These are phyloP conservation scores for Prunella fulvescens DNA, from an alignment of 2,113 vertebrate species.

Conservation along the genomic window DNA sequence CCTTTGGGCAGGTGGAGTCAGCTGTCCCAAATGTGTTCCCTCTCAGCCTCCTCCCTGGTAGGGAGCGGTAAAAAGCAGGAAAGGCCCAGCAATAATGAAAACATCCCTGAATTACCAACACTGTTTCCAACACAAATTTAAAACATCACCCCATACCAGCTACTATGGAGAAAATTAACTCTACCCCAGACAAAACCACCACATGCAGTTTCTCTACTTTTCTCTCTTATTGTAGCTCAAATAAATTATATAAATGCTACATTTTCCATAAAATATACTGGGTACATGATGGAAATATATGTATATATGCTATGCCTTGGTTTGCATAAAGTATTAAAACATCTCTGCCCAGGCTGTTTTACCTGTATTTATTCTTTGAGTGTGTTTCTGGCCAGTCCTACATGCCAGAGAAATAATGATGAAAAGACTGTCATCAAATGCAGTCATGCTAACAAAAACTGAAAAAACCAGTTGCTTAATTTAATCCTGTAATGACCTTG, in stretches of 20 bases:
- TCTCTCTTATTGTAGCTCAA: neutral
- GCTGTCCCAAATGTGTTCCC: neutral
- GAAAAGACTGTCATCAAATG: neutral
- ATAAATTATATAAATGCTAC: neutral
- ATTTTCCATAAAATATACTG: neutral
- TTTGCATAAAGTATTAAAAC: neutral
- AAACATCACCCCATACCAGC: neutral
- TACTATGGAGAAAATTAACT: neutral
- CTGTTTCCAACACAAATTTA: neutral
- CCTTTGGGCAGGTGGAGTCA: neutral
- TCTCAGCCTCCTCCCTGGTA: neutral
- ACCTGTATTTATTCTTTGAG: neutral
- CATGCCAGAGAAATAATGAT: neutral
- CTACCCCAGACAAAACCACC: neutral
- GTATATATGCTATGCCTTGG: neutral
- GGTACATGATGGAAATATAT: neutral
- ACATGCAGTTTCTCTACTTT: neutral
- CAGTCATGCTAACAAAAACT: neutral
- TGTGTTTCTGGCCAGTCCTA: neutral
- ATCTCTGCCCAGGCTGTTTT: neutral
- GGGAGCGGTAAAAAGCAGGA: neutral
- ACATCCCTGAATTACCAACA: neutral
- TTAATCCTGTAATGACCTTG: neutral
- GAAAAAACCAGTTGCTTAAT: neutral
- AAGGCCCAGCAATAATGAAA: neutral